These are phyloP conservation scores for Neocrepidodera transversa DNA, from an alignment of 2,888 invertebrate genomes.

Conservation along the genomic window DNA sequence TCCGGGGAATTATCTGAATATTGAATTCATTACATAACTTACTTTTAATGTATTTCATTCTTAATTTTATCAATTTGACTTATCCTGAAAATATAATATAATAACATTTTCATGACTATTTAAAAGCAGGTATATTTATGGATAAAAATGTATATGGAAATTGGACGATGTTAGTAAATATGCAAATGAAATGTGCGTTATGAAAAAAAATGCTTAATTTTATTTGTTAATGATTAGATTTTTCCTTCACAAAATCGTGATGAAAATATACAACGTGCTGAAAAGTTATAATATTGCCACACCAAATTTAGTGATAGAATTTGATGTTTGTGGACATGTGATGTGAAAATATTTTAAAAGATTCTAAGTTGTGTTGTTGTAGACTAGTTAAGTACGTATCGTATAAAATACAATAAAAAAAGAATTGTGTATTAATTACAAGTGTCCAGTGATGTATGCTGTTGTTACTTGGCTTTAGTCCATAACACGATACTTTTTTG, in stretches of 20 bases:
- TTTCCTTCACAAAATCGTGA: slow-evolving; percentile 30
- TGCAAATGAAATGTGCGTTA: slow-evolving; percentile 27
- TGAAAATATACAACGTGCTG: slow-evolving; percentile 34
- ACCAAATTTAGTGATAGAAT: slow-evolving; percentile 18
- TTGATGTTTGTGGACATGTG: slow-evolving; percentile 17
- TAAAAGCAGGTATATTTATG: background rate
- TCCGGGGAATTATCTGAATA: too few species aligned
- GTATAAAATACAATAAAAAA: slow-evolving; percentile 6
- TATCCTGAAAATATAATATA: too few species aligned
- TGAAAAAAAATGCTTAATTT: slow-evolving; percentile 11
- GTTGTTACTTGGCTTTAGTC: slow-evolving; percentile 9
- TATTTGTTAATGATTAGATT: slow-evolving; percentile 28
- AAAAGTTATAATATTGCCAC: slow-evolving; percentile 13
- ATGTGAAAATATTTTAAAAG: slow-evolving; percentile 5
- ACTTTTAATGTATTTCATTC: too few species aligned
- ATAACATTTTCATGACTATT: too few species aligned
- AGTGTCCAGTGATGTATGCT: slow-evolving; percentile 32
- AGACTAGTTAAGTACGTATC: background rate
- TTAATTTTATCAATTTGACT: too few species aligned
- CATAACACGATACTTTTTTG: background rate
- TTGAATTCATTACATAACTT: too few species aligned
- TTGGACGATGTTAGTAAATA: slow-evolving; percentile 3
- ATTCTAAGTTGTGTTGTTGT: slow-evolving; percentile 7
- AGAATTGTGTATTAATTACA: slow-evolving; percentile 46
- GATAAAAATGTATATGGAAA: background rate